These are phyloP conservation scores for roundworm (Caenorhabditis elegans) DNA, from an alignment of 1,140 invertebrate genomes.

Conservation along the genomic window WBcel235 BX284606.5:304001-304500, in stretches of 20 bases:
- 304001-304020: not conserved
- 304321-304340: constrained; percentile 52
- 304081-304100: no score
- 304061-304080: no score
- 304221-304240: constrained; percentile 56
- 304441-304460: no score
- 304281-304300: constrained; percentile 53
- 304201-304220: constrained; percentile 59
- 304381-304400: constrained; percentile 62
- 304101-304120: no score
- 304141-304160: no score
- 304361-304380: constrained; percentile 53
- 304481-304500: no score
- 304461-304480: no score
- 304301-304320: constrained; percentile 49
- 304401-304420: constrained; percentile 65
- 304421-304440: constrained; percentile 47
- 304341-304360: constrained; percentile 61
- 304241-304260: constrained; percentile 60
- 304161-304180: no score
- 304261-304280: constrained; percentile 55
- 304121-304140: no score
- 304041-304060: no score
- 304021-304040: no score
- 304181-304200: constrained; percentile 59